Evolutionary conservation across 2,113 vertebrate genomes (phyloP).

Genomic region (Microcebus tavaratra): DNA sequence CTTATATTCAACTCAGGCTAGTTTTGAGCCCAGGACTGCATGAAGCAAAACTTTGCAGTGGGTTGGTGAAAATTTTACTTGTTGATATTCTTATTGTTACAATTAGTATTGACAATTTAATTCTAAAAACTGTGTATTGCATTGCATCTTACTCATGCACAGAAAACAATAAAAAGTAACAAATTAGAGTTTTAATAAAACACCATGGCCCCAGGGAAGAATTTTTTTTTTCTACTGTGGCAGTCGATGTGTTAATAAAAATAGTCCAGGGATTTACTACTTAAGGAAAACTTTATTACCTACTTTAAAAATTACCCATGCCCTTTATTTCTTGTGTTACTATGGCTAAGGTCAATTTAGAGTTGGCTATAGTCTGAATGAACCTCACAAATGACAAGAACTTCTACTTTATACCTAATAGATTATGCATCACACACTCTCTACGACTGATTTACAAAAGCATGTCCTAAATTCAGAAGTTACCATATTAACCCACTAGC

Average conservation of each 20-base stretch:
- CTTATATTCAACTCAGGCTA: too few species aligned
- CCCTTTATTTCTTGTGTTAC: neutral
- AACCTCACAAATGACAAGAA: neutral
- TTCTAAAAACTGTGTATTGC: too few species aligned
- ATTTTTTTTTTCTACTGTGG: too few species aligned
- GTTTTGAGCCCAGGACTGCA: too few species aligned
- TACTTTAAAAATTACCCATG: slow-evolving; percentile 13
- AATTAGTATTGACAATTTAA: too few species aligned
- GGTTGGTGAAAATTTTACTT: too few species aligned
- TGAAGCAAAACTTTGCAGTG: too few species aligned
- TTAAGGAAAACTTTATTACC: slow-evolving; percentile 21
- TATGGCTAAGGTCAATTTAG: neutral
- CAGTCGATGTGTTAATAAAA: slow-evolving; percentile 7
- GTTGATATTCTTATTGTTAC: too few species aligned
- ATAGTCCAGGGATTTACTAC: slow-evolving; percentile 34
- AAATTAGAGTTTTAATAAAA: too few species aligned
- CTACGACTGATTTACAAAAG: neutral
- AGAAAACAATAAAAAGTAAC: too few species aligned
- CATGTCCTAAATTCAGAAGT: neutral
- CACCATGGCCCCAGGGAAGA: too few species aligned
- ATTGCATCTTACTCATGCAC: too few species aligned
- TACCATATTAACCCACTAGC: rapidly evolving
- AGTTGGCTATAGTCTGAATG: neutral
- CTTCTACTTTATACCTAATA: neutral
- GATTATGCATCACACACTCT: neutral